Evolutionary conservation across 2,888 invertebrate species (phyloP).

Genomic region (Oligia latruncula): DNA sequence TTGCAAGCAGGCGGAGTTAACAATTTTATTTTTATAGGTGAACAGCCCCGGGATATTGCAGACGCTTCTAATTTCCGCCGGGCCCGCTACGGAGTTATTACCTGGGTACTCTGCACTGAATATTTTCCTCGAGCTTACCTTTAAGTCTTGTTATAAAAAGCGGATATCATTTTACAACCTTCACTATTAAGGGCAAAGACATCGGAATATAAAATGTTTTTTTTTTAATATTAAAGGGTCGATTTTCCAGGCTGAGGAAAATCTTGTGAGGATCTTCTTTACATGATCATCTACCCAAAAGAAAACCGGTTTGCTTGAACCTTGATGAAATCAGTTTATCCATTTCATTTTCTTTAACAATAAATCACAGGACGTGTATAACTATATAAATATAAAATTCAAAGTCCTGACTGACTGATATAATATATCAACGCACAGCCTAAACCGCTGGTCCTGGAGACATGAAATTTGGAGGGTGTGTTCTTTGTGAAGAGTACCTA

Average conservation of each 20-base stretch:
- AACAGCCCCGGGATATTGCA: constrained; percentile 79
- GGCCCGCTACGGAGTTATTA: constrained; percentile 74
- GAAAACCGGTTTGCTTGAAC: not conserved
- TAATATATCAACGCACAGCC: too few species aligned
- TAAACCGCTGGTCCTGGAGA: too few species aligned
- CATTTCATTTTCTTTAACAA: not conserved
- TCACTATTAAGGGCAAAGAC: constrained; percentile 47
- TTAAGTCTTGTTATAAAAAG: constrained; percentile 65
- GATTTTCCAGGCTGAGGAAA: not conserved
- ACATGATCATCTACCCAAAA: too few species aligned
- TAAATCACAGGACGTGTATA: not conserved
- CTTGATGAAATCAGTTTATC: not conserved
- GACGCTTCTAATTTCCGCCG: constrained; percentile 81
- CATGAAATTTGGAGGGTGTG: too few species aligned
- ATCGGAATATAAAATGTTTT: constrained; percentile 22
- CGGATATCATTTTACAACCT: constrained; percentile 65
- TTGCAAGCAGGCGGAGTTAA: constrained; percentile 69
- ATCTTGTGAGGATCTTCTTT: not conserved
- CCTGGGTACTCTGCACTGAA: constrained; percentile 75
- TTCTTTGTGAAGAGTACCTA: too few species aligned
- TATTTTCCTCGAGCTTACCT: constrained; percentile 70
- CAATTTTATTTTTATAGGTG: constrained; percentile 78
- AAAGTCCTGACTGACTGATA: too few species aligned
- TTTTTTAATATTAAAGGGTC: constrained; percentile 6
- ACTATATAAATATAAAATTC: too few species aligned